Evolutionary conservation across 2,797 vertebrate genomes (phyloP), one percentile per base, ranked within the genome.

Genomic region (Martes flavigula): DNA sequence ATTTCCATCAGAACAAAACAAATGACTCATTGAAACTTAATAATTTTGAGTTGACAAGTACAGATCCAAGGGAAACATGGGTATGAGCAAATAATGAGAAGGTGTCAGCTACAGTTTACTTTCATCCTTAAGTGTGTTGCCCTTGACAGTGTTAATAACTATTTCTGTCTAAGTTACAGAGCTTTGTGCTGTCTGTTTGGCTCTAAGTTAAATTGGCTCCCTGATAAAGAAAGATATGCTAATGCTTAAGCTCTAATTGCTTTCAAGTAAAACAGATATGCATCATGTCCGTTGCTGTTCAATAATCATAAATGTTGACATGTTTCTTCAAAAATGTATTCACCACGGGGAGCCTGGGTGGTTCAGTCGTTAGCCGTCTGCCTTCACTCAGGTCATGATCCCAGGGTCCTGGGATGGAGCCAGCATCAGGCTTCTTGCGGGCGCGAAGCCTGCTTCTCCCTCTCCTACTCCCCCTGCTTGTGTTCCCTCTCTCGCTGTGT

Each of bases 231-330:
- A 86, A 46, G 75, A 11, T 32, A 72, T 25, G n/a, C 32, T 48
- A 91, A 73, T 62, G 15, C 20, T 89, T 46, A 92, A 10, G 68
- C 78, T 96, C 43, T 77, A 30, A 66, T 77, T 87, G 12, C 78
- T 96, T 94, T 77, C 87, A 70, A 70, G 62, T 79, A 81, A 93
- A 85, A 58, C 46, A n/a, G 60, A 87, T 87, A 58, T 78, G n/a
- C 2, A 14, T n/a, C 51, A 40, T 7, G 5, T 32, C 54, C 8
- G n/a, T 97, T 94, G 94, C 72, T 88, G n/a, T 48, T 90, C 35
- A 2, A 11, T 87, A 70, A 94, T 48, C 70, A 35, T 62, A 84
- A 93, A 87, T 35, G 58, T 58, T 58, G 78, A 70, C 1, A 5
- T 90, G 32, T 56, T 96, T 81, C 72, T 94, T 91, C 38, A 48